Conservation (phyloP, 2,797 vertebrate species). For the Tadarida brasiliensis region DNA sequence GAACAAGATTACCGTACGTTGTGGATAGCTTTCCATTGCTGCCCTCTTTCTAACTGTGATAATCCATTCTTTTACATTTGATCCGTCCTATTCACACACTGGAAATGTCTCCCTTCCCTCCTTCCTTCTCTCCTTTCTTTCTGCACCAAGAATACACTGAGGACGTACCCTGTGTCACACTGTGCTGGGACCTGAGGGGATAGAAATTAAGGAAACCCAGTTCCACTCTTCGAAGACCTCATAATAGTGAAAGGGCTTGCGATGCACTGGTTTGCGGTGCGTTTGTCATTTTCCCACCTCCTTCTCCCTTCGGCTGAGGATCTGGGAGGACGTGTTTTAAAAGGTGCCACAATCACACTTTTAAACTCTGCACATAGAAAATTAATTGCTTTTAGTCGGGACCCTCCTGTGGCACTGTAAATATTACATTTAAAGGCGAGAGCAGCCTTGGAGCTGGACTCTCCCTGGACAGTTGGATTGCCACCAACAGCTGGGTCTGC, state of each 20-base stretch:
- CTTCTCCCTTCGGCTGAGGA: neutral
- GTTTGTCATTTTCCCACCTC: too few relatives aligned
- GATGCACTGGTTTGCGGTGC: accelerated
- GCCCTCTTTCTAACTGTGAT: neutral
- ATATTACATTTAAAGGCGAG: neutral
- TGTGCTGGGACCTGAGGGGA: neutral
- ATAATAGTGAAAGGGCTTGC: neutral
- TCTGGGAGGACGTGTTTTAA: neutral
- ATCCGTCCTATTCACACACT: too few relatives aligned
- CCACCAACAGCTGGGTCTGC: neutral
- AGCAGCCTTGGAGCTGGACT: neutral
- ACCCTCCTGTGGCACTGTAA: neutral
- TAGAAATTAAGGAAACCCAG: neutral
- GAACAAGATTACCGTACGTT: neutral
- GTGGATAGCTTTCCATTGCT: neutral
- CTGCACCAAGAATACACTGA: neutral
- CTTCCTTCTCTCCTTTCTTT: neutral
- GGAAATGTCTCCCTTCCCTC: neutral
- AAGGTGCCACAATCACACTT: neutral
- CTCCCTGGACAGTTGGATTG: neutral
- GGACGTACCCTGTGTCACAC: constrained; percentile 29
- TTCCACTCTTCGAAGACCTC: neutral
- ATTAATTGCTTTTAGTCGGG: too few relatives aligned
- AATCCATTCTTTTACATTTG: neutral
- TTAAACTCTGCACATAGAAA: neutral